phyloP scores from a whole-genome alignment of 2,797 vertebrate species.

The Hafferia zeledoni region DNA sequence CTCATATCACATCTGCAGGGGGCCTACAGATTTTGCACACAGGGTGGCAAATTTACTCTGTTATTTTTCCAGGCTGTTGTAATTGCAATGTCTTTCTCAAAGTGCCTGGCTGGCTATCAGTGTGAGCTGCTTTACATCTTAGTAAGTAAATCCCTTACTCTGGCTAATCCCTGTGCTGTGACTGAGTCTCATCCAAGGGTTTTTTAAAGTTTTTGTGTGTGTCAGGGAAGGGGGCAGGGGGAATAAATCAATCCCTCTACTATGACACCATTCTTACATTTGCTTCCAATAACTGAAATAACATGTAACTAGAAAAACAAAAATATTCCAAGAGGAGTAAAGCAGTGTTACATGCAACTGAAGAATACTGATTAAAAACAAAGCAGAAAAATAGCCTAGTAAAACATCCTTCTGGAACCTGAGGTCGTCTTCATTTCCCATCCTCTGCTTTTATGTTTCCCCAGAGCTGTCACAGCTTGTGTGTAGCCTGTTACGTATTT shows the following conservation, averaged over 20 bases:
- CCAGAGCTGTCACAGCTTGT: not conserved
- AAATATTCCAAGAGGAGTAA: not conserved
- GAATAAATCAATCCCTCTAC: not conserved
- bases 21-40: not conserved
- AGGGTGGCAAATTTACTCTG: not conserved
- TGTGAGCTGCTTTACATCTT: slow-evolving; percentile 44
- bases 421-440: not conserved
- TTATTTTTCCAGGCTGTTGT: slow-evolving; percentile 6
- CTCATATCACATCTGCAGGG: not conserved
- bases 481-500: not conserved
- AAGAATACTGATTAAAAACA: slow-evolving; percentile 22
- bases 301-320: not conserved
- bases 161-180: slow-evolving; percentile 27
- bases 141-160: slow-evolving; percentile 11
- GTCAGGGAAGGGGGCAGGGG: not conserved
- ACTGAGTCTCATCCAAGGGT: not conserved
- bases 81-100: slow-evolving; percentile 23
- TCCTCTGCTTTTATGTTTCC: not conserved
- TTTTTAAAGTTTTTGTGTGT: not conserved
- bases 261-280: not conserved
- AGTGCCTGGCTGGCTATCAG: not conserved
- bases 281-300: not conserved
- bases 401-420: not conserved
- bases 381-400: not conserved
- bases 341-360: not conserved